Evolutionary conservation across 2,113 vertebrate species (phyloP).

Genomic region (Gopherus flavomarginatus): DNA sequence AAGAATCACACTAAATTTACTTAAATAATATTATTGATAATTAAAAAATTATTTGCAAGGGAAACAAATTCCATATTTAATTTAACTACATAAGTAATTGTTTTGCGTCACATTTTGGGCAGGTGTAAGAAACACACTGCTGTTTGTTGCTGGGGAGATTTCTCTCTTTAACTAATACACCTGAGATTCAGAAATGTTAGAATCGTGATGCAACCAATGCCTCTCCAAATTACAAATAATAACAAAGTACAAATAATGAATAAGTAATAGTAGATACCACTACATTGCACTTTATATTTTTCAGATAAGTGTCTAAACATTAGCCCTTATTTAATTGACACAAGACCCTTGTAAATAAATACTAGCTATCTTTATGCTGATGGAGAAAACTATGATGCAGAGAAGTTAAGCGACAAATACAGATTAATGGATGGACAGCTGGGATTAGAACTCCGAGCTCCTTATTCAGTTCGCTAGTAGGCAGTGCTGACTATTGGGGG

Average conservation of each 20-base stretch:
- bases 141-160: neutral
- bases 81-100: slow-evolving; percentile 60
- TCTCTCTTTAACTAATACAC: neutral
- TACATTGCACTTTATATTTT: neutral
- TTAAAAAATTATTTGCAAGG: slow-evolving; percentile 63
- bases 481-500: neutral
- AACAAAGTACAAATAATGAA: fast-evolving
- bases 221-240: neutral
- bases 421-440: neutral
- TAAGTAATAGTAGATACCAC: neutral
- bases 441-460: neutral
- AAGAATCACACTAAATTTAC: slow-evolving; percentile 56
- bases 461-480: neutral
- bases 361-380: neutral
- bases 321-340: neutral
- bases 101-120: slow-evolving; percentile 47
- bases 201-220: neutral
- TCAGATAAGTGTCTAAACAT: neutral
- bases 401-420: neutral
- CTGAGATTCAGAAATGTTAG: neutral
- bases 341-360: neutral
- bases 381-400: neutral
- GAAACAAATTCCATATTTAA: slow-evolving; percentile 56
- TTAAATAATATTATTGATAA: slow-evolving; percentile 71
- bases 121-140: slow-evolving; percentile 26